These are phyloP conservation scores for Coregonus suidteri DNA, from an alignment of 2,797 vertebrate genomes.

Conservation along the genomic window DNA sequence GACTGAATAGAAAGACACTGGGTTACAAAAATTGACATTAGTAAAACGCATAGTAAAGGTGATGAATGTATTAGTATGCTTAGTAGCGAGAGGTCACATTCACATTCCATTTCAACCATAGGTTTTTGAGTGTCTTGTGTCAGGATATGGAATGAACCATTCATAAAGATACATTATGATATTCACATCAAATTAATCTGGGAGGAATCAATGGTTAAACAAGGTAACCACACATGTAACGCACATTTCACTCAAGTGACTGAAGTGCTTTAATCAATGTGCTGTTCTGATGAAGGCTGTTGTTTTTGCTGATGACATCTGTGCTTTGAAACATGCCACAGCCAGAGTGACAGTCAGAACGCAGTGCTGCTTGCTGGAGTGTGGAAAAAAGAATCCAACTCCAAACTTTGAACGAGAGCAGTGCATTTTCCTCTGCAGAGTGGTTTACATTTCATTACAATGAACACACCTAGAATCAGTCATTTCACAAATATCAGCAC, in stretches of 20 bases:
- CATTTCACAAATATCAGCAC: conserved; percentile 39
- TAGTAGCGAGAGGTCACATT: background rate
- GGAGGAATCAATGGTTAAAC: conserved; percentile 15
- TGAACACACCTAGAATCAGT: conserved; percentile 61
- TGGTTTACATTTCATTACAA: conserved; percentile 59
- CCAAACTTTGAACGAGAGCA: conserved; percentile 42
- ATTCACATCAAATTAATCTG: conserved; percentile 21
- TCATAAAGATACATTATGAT: background rate
- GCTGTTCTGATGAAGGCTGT: conserved; percentile 46
- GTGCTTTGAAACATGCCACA: conserved; percentile 46
- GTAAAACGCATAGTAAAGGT: background rate
- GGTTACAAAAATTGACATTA: conserved; percentile 12
- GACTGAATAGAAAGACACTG: conserved; percentile 76
- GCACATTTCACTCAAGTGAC: conserved; percentile 30
- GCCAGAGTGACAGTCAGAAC: conserved; percentile 51
- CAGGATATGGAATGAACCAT: background rate
- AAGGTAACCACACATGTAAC: conserved; percentile 14
- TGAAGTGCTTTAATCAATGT: conserved; percentile 45
- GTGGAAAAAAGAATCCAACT: conserved; percentile 56
- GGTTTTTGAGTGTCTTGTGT: background rate
- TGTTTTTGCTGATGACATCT: conserved; percentile 40
- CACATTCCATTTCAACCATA: conserved; percentile 6
- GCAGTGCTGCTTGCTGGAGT: conserved; percentile 37
- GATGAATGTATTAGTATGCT: background rate
- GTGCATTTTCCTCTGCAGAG: conserved; percentile 48